Percentiles rank a stretch among this genome's conserved stretches.
These are phyloP conservation scores for Pachyuromys duprasi DNA, from an alignment of 2,797 vertebrate genomes.

Conservation along the genomic window DNA sequence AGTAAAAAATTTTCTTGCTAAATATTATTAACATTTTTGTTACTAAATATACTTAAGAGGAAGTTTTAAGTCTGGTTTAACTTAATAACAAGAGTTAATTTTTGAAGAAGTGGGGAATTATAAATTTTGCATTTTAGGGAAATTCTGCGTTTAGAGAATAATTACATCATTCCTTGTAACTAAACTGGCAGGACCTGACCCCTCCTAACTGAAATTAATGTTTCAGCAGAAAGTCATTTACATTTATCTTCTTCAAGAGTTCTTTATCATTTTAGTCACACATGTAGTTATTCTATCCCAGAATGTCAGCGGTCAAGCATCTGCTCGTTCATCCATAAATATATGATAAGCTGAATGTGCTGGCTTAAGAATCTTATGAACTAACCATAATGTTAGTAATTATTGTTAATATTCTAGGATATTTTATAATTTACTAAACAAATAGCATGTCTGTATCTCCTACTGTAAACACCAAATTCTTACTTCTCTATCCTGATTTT, in stretches of 20 bases:
- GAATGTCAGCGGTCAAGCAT: neutral
- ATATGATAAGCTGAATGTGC: neutral
- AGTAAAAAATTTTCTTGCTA: constrained; percentile 59
- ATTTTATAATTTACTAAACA: neutral
- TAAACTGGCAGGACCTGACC: constrained; percentile 13
- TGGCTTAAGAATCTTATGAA: neutral
- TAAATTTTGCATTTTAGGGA: constrained; percentile 18
- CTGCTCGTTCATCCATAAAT: neutral
- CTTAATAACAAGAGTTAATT: constrained; percentile 20
- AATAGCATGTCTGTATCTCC: neutral
- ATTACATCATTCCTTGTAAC: constrained; percentile 39
- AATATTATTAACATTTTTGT: constrained; percentile 49
- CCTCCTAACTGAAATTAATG: constrained; percentile 35
- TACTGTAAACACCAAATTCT: neutral
- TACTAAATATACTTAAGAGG: constrained; percentile 47
- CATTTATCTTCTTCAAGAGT: neutral
- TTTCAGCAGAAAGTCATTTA: constrained; percentile 59
- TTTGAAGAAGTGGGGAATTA: neutral
- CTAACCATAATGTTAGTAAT: neutral
- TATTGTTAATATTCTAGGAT: neutral
- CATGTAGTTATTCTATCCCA: neutral
- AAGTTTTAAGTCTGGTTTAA: constrained; percentile 23
- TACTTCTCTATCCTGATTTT: neutral
- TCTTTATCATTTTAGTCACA: neutral
- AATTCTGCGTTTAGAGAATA: constrained; percentile 7